Percentiles rank a stretch among this genome's conserved stretches.
Evolutionary conservation across 2,888 invertebrate species (phyloP).

Genomic region (Protonemura montana): DNA sequence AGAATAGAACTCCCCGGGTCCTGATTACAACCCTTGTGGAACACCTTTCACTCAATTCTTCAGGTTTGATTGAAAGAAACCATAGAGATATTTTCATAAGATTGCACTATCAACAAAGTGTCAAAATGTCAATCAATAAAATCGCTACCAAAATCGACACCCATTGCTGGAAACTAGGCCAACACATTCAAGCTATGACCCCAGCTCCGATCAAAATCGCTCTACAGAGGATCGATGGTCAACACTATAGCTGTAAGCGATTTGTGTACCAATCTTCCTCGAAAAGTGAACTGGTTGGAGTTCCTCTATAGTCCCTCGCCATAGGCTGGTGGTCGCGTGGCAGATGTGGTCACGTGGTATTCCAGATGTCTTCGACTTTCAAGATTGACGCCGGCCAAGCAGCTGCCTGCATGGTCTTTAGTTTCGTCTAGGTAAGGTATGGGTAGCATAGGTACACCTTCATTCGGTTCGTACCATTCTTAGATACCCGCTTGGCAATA

Average conservation of each 20-base stretch:
- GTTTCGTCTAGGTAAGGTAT: not conserved
- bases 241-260: no score
- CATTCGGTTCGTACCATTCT: not conserved
- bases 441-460: not conserved
- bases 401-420: not conserved
- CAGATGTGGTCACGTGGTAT: slow-evolving; percentile 7
- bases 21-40: not conserved
- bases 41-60: not conserved
- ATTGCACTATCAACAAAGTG: not conserved
- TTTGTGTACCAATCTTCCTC: not conserved
- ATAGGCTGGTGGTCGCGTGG: slow-evolving; percentile 24
- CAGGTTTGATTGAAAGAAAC: not conserved
- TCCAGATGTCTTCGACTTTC: slow-evolving; percentile 25
- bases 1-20: no score
- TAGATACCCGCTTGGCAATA: not conserved
- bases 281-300: not conserved
- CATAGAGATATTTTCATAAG: not conserved
- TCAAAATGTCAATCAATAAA: not conserved
- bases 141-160: not conserved
- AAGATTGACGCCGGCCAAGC: not conserved
- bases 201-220: not conserved
- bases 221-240: not conserved
- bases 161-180: not conserved
- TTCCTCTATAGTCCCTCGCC: not conserved
- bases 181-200: not conserved